Base-by-base conservation (phyloP, 2,888 invertebrate species). In the Palloptera scutellata region DNA sequence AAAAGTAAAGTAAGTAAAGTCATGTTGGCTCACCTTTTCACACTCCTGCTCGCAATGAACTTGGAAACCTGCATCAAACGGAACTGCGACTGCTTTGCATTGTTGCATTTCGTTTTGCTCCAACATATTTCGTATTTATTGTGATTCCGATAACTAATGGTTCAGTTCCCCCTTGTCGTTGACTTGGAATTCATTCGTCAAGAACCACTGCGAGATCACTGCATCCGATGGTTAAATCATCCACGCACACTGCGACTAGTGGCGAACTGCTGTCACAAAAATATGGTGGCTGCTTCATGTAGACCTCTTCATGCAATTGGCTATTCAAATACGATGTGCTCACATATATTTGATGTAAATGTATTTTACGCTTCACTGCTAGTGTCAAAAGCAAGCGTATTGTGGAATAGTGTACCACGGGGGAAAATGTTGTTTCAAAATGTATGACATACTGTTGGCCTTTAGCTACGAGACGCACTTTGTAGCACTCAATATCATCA, bases 281-380 rank as follows among this genome's bases (percentile, higher is more conserved):
- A n/a, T 55, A 45, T 45, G 66, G 53, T 19, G 70, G 68, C 20
- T 70, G 68, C 40, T 64, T 52, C 61, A 64, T 63, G 43, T 62
- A 62, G 19, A 67, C 43, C 40, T 67, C 67, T 17, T 67, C 67
- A 12, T 68, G 62, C 3, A 70, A 40, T 6, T 61, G 55, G 20
- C 70, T 68, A 20, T 70, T 65, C 10, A 70, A 30, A 43, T 67
- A 70, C 11, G 67, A 63, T n/a, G n/a, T n/a, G n/a, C n/a, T n/a
- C n/a, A n/a, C n/a, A n/a, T n/a, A n/a, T n/a, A n/a, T n/a, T n/a
- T 68, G 67, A 40, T 67, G 60, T 13, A 67, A 41, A 41, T 65
- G 55, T 67, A 67, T 70, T 45, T 62, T 48, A 20, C 15, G 58
- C 9, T 64, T 45, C 4, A 67, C 62, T 17, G 67, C 61, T 11